A percentile compares a stretch with the other conserved stretches of the same genome.
phyloP scores from a whole-genome alignment of 2,888 invertebrate genomes.

The Melieria omissa region DNA sequence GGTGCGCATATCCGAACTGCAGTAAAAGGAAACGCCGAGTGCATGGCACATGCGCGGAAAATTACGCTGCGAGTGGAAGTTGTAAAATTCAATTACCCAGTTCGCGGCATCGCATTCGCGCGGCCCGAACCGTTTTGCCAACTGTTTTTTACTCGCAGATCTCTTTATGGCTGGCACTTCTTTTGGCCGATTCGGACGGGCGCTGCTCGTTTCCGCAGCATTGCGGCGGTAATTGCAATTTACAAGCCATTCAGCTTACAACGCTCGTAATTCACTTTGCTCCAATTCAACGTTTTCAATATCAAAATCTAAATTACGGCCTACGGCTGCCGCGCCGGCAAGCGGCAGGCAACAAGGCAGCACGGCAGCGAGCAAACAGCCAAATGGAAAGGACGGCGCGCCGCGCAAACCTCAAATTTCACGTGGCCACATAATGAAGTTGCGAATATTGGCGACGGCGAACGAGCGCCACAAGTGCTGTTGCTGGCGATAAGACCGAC shows the following conservation, averaged over 20 bases:
- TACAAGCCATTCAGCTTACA: constrained; percentile 4
- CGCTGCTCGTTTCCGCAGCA: neutral
- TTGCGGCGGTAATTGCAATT: constrained; percentile 9
- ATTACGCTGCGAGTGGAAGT: too few species aligned
- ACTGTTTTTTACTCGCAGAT: too few species aligned
- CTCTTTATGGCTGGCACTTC: neutral
- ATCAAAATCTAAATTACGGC: constrained; percentile 23
- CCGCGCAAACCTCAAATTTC: too few species aligned
- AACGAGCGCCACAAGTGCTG: too few species aligned
- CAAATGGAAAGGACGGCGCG: neutral
- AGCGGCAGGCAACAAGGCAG: neutral
- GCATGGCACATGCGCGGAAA: too few species aligned
- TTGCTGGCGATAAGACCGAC: neutral
- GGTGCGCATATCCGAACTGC: too few species aligned
- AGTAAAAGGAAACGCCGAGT: too few species aligned
- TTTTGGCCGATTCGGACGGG: neutral
- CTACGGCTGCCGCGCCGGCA: neutral
- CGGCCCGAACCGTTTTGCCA: too few species aligned
- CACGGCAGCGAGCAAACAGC: neutral
- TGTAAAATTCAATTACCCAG: too few species aligned
- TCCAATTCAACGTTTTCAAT: constrained; percentile 25
- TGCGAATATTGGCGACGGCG: too few species aligned
- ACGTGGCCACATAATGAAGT: too few species aligned
- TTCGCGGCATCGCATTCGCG: too few species aligned
- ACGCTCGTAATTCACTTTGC: constrained; percentile 12